Evolutionary conservation across 2,113 vertebrate genomes (phyloP), one percentile per base, ranked within the genome.

Genomic region (Ciconia boyciana): DNA sequence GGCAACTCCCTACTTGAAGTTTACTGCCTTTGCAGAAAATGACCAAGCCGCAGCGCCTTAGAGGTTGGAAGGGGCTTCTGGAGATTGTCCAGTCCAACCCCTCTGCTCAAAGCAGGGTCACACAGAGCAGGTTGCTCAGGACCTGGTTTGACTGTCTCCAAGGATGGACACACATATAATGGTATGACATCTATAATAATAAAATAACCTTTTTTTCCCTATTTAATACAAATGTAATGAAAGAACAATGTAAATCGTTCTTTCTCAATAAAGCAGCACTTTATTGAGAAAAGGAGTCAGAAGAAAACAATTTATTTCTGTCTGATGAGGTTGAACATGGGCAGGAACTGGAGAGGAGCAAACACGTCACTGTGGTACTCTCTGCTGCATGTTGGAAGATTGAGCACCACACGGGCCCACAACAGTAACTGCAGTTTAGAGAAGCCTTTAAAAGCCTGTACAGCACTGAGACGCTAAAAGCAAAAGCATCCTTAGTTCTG

Each of bases 371-470:
- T 5, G 11, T 7, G 58, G 34, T 39, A 14, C 36, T 8, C 28
- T 55, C 32, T 21, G 58, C 43, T 54, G 43, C 18, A 8, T 1
- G 15, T 1, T 4, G 10, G 20, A 10, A n/a, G 24, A 52, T 1
- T 0, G 0, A 72, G 31, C 6, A 1, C 6, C 48, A 31, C 3
- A 0, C 2, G 1, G 29, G 69, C 31, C 34, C 69, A 69, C 28
- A 32, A 29, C 26, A 29, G 44, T 6, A 62, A 32, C 1, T 0
- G 0, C 18, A 4, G 17, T 13, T 64, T 8, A 31, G 21, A 68
- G 54, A 43, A 69, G 44, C 32, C 51, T 70, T 65, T 28, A 31
- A 24, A 36, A 52, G 60, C 41, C 44, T 39, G 44, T 16, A 46
- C 64, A 55, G 54, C 44, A 51, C n/a, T 18, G 10, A 55, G 39